Conservation (phyloP, 1,140 invertebrate species). For the Apocrypta bakeri region DNA sequence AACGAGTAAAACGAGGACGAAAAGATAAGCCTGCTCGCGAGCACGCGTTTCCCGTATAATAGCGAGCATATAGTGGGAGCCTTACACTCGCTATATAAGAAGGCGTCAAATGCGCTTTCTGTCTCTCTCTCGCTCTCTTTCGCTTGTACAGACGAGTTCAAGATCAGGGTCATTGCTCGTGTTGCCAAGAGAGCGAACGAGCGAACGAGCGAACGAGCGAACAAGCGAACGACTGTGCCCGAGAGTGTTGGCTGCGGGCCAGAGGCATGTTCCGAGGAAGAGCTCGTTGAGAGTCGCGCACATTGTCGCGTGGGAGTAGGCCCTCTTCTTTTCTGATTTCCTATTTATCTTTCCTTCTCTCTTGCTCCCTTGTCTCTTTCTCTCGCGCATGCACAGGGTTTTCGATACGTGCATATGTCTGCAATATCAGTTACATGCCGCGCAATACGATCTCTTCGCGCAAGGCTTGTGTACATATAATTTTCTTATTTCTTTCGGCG, state of each 20-base stretch:
- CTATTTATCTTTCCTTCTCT: neutral
- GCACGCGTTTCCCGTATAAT: neutral
- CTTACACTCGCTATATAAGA: neutral
- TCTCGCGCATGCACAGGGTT: neutral
- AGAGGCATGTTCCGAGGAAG: slow-evolving; percentile 32
- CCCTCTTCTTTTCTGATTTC: slow-evolving; percentile 26
- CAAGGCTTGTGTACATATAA: too few relatives aligned
- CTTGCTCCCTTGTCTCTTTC: neutral
- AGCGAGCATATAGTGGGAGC: too few relatives aligned
- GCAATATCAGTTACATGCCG: neutral
- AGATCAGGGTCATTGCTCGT: slow-evolving; percentile 51
- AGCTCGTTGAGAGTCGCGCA: neutral
- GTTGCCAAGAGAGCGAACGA: slow-evolving; percentile 6
- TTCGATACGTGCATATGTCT: neutral
- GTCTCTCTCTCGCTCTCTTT: neutral
- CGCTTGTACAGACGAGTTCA: slow-evolving; percentile 6
- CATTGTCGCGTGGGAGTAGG: slow-evolving; percentile 35
- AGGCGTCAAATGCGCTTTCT: slow-evolving; percentile 31
- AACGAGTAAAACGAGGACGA: neutral
- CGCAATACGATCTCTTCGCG: neutral
- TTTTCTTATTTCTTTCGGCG: neutral
- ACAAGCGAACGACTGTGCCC: neutral
- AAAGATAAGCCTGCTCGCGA: neutral
- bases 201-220: slow-evolving; percentile 3
- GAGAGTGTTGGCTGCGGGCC: slow-evolving; percentile 12